These are phyloP conservation scores for Drosophila busckii DNA, from an alignment of 1,140 invertebrate species.

Conservation along the genomic window DNA sequence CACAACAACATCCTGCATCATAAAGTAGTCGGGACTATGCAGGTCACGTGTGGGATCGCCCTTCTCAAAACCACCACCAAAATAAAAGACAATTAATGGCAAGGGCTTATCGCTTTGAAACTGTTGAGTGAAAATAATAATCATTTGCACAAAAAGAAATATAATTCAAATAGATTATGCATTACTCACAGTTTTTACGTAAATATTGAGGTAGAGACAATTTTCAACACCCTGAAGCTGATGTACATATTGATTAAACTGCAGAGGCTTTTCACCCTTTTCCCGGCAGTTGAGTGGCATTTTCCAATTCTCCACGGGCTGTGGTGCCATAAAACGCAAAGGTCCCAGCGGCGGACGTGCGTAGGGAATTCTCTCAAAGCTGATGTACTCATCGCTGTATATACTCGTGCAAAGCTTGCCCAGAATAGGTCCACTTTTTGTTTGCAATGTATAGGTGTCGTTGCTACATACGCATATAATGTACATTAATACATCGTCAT, in stretches of 20 bases:
- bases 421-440: slow-evolving; percentile 40
- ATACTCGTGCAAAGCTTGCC: slow-evolving; percentile 45
- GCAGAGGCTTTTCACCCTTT: slow-evolving; percentile 47
- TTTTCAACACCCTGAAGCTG: slow-evolving; percentile 79
- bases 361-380: slow-evolving; percentile 82
- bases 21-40: slow-evolving; percentile 81
- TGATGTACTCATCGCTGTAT: slow-evolving; percentile 63
- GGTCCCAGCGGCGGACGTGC: slow-evolving; percentile 83
- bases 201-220: slow-evolving; percentile 81
- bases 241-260: slow-evolving; percentile 41
- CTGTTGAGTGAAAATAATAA: slow-evolving; percentile 14
- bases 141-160: too few relatives aligned
- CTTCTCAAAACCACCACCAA: slow-evolving; percentile 84
- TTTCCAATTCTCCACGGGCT: slow-evolving; percentile 80
- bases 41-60: slow-evolving; percentile 74
- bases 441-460: slow-evolving; percentile 1
- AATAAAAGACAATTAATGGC: slow-evolving; percentile 79
- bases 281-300: slow-evolving; percentile 74
- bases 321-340: slow-evolving; percentile 82
- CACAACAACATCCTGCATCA: slow-evolving; percentile 79
- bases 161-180: background rate
- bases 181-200: slow-evolving; percentile 68
- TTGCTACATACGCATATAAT: background rate
- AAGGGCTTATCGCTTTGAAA: slow-evolving; percentile 28
- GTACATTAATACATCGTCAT: too few relatives aligned